These are phyloP conservation scores for Cynodonichthys magdalenae DNA, from an alignment of 2,797 vertebrate species.

Conservation along the genomic window DNA sequence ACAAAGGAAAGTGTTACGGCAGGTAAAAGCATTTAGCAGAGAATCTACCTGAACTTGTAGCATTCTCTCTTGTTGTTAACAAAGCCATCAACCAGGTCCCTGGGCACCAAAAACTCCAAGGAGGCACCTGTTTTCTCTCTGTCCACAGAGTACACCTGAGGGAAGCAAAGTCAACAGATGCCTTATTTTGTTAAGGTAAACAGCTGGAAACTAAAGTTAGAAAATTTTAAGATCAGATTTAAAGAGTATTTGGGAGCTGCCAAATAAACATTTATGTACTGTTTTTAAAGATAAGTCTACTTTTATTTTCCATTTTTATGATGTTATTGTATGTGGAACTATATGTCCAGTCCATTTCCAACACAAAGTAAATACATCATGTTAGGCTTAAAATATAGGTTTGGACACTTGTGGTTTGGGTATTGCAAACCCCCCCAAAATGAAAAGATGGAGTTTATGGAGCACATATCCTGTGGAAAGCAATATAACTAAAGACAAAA, in stretches of 20 bases:
- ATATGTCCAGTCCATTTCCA: conserved; percentile 20
- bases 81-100: conserved; percentile 90
- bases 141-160: conserved; percentile 88
- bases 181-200: conserved; percentile 8
- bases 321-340: conserved; percentile 11
- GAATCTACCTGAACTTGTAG: conserved; percentile 90
- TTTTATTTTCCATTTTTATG: conserved; percentile 6
- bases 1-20: neutral
- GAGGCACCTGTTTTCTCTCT: conserved; percentile 75
- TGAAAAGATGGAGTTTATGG: conserved; percentile 38
- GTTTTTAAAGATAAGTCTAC: neutral
- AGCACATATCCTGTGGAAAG: conserved; percentile 35
- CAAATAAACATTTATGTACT: conserved; percentile 7
- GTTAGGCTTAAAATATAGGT: conserved; percentile 40
- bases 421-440: conserved; percentile 20
- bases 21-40: neutral
- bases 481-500: conserved; percentile 29
- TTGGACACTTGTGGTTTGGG: conserved; percentile 41
- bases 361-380: conserved; percentile 33
- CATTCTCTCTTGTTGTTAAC: conserved; percentile 93
- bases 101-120: conserved; percentile 89
- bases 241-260: neutral
- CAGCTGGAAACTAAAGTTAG: neutral
- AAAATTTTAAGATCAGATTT: conserved; percentile 3
- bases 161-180: conserved; percentile 47